A percentile compares a stretch with the other conserved stretches of the same genome.
These are phyloP conservation scores for Sycophaga agraensis DNA, from an alignment of 1,140 invertebrate genomes.

Conservation along the genomic window DNA sequence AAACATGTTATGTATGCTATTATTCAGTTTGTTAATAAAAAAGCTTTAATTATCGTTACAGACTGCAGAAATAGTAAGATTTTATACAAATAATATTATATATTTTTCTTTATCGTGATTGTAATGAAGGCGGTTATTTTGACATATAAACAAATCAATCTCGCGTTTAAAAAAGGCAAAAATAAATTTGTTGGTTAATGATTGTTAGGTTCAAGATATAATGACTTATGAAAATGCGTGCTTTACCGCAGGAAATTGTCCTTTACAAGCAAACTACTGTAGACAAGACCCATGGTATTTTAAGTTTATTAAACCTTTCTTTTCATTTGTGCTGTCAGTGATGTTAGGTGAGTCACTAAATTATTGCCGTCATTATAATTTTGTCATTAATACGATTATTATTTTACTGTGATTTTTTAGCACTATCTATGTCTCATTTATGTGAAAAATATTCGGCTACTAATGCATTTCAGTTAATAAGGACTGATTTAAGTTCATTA, in stretches of 20 bases:
- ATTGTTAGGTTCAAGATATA: conserved; percentile 28
- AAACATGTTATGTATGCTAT: too few species aligned
- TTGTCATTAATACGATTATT: not conserved
- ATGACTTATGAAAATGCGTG: conserved; percentile 40
- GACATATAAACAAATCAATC: too few species aligned
- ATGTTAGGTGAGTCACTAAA: conserved; percentile 39
- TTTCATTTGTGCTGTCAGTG: conserved; percentile 45
- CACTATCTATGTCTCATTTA: conserved; percentile 47
- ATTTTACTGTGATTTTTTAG: conserved; percentile 33
- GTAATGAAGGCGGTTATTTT: too few species aligned
- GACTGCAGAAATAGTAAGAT: too few species aligned
- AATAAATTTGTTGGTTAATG: not conserved
- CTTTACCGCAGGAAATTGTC: conserved; percentile 38
- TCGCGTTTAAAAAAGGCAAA: too few species aligned
- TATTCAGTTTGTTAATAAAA: too few species aligned
- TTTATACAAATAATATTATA: too few species aligned
- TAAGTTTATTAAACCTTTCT: conserved; percentile 42
- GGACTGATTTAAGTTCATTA: conserved; percentile 44
- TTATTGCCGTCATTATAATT: too few species aligned
- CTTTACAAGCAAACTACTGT: conserved; percentile 26
- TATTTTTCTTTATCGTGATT: too few species aligned
- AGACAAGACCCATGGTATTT: conserved; percentile 33
- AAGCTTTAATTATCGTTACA: too few species aligned
- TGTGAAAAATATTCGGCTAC: conserved; percentile 50
- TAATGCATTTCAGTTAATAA: conserved; percentile 42